A percentile compares a stretch with the other conserved stretches of the same genome.
Evolutionary conservation across 2,113 vertebrate species (phyloP).

Genomic region (Hemicordylus capensis): DNA sequence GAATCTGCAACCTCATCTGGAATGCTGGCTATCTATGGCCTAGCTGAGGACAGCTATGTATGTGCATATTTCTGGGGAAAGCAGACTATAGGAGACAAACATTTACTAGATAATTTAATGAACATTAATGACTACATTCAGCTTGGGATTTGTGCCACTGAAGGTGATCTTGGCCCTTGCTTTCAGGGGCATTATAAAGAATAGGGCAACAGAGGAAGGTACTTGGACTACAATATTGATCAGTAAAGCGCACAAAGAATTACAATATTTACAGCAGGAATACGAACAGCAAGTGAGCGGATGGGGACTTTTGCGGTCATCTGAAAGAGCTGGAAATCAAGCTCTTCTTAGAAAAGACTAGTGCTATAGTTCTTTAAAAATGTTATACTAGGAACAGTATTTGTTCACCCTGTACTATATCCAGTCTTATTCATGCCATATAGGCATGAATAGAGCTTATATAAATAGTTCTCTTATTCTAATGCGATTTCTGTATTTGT

Average conservation of each 20-base stretch:
- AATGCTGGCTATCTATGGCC: constrained; percentile 17
- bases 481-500: constrained; percentile 69
- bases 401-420: constrained; percentile 58
- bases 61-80: constrained; percentile 29
- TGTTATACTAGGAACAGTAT: constrained; percentile 60
- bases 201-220: constrained; percentile 60
- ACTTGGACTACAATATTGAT: constrained; percentile 54
- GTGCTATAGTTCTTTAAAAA: constrained; percentile 49
- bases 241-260: constrained; percentile 55
- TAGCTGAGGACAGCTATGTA: constrained; percentile 39
- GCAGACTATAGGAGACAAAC: constrained; percentile 22
- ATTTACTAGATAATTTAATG: constrained; percentile 51
- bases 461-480: constrained; percentile 69
- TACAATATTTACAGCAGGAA: constrained; percentile 58
- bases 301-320: constrained; percentile 8
- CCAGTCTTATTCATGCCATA: constrained; percentile 57
- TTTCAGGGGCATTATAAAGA: constrained; percentile 44
- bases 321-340: constrained; percentile 48
- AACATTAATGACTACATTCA: constrained; percentile 62
- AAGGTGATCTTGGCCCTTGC: constrained; percentile 55
- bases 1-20: constrained; percentile 25
- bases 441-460: constrained; percentile 61
- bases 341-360: constrained; percentile 22
- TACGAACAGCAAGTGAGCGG: constrained; percentile 31
- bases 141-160: constrained; percentile 54